Conservation (phyloP, 1,140 invertebrate genomes). For the Drosophila chauvacae region DNA sequence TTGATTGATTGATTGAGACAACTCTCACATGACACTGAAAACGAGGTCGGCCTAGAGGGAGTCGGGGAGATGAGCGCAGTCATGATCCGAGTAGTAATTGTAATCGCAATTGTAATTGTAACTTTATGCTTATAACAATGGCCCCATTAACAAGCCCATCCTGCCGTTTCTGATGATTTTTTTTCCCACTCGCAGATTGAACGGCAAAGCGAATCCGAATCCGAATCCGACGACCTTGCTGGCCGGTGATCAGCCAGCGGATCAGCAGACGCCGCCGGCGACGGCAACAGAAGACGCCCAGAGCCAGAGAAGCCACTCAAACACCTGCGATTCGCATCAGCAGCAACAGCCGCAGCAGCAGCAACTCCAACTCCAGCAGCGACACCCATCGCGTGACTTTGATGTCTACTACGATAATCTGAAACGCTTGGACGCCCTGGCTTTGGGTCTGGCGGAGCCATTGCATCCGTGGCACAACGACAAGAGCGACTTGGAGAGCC, state of each 20-base stretch:
- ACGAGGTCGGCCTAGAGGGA: slow-evolving; percentile 3
- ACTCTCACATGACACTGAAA: slow-evolving; percentile 45
- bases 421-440: slow-evolving; percentile 80
- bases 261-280: slow-evolving; percentile 28
- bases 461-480: slow-evolving; percentile 84
- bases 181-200: slow-evolving; percentile 57
- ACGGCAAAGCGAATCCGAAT: slow-evolving; percentile 55
- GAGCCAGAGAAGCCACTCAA: slow-evolving; percentile 61
- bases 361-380: slow-evolving; percentile 50
- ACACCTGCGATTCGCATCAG: slow-evolving; percentile 78
- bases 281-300: slow-evolving; percentile 51
- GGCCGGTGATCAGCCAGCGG: slow-evolving; percentile 43
- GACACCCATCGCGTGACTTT: slow-evolving; percentile 70
- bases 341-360: slow-evolving; percentile 53
- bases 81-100: slow-evolving; percentile 11
- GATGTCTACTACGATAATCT: slow-evolving; percentile 84
- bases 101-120: slow-evolving; percentile 49
- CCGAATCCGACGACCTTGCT: slow-evolving; percentile 52
- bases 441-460: slow-evolving; percentile 70
- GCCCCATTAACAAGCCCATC: slow-evolving; percentile 54
- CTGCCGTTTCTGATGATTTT: slow-evolving; percentile 15
- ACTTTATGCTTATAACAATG: slow-evolving; percentile 57
- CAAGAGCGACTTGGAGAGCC: slow-evolving; percentile 87
- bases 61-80: slow-evolving; percentile 1
- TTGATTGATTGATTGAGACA: slow-evolving; percentile 46